These are phyloP conservation scores for Labia minor DNA, from an alignment of 2,888 invertebrate species.

Conservation along the genomic window DNA sequence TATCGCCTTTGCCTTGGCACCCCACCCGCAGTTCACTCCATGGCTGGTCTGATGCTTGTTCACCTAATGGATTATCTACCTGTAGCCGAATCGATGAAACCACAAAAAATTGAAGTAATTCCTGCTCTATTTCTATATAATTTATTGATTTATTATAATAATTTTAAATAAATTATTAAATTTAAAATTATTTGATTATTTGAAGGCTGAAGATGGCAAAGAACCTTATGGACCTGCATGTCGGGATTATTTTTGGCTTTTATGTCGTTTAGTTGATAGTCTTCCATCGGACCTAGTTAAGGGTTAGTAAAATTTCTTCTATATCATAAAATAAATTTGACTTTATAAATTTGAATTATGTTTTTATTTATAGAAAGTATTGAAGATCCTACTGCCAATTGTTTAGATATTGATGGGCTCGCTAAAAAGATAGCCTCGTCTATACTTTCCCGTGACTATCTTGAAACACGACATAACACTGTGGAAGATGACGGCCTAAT, in stretches of 20 bases:
- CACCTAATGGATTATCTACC: constrained; percentile 70
- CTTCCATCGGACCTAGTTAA: constrained; percentile 68
- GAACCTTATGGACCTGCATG: constrained; percentile 92
- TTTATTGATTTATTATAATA: constrained; percentile 22
- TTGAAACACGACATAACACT: constrained; percentile 70
- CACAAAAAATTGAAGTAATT: constrained; percentile 42
- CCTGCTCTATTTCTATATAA: not conserved
- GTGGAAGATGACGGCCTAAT: constrained; percentile 84
- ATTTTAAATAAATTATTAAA: not conserved
- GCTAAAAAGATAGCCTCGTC: constrained; percentile 63
- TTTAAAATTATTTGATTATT: constrained; percentile 35
- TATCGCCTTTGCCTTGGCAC: constrained; percentile 71
- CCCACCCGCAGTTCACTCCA: constrained; percentile 38
- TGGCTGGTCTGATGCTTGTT: constrained; percentile 67
- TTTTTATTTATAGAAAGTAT: constrained; percentile 37
- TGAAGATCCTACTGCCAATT: constrained; percentile 44
- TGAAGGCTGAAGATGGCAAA: constrained; percentile 67
- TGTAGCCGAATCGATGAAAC: constrained; percentile 76
- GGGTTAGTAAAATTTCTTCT: constrained; percentile 35
- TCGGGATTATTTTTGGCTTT: constrained; percentile 87
- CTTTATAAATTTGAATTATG: no score
- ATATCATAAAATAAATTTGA: no score
- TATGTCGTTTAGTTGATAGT: constrained; percentile 78
- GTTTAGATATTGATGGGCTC: constrained; percentile 61
- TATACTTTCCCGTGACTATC: constrained; percentile 64